Percentiles rank a stretch among this genome's conserved stretches.
phyloP scores from a whole-genome alignment of 2,888 invertebrate genomes.

The Pelosia muscerda region DNA sequence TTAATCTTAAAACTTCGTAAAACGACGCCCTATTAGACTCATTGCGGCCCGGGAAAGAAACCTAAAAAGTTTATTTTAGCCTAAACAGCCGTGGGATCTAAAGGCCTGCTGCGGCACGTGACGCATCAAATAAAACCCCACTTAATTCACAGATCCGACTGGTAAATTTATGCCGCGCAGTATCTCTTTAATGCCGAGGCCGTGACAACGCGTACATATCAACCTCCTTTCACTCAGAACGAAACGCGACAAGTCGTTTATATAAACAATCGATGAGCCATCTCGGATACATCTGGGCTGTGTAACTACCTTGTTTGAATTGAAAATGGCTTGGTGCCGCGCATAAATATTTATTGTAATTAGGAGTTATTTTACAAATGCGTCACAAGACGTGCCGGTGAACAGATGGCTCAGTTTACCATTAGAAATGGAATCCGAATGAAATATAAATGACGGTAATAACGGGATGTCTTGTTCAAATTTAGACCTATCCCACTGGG shows the following conservation, averaged over 20 bases:
- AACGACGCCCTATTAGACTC: constrained; percentile 41
- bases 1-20: background rate
- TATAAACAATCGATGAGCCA: constrained; percentile 69
- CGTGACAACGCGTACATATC: constrained; percentile 83
- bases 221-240: constrained; percentile 68
- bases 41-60: constrained; percentile 48
- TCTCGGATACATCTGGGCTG: constrained; percentile 51
- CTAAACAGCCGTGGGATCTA: constrained; percentile 67
- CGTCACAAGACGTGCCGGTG: constrained; percentile 15
- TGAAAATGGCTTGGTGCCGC: constrained; percentile 45
- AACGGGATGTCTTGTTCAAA: background rate
- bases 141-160: constrained; percentile 82
- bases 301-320: constrained; percentile 52
- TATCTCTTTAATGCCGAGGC: constrained; percentile 80
- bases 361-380: constrained; percentile 33
- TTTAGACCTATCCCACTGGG: constrained; percentile 1
- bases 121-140: constrained; percentile 83
- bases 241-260: constrained; percentile 70
- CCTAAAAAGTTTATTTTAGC: constrained; percentile 64
- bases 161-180: constrained; percentile 82
- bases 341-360: constrained; percentile 46
- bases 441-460: constrained; percentile 3
- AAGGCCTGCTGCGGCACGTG: constrained; percentile 71
- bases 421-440: constrained; percentile 5
- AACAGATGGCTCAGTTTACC: constrained; percentile 14